These are phyloP conservation scores for Mus musculus DNA, from an alignment of 2,113 vertebrate species.

Conservation along the genomic window GRCm39 chr2:51802501-51803000, in stretches of 20 bases:
- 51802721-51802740: constrained; percentile 14
- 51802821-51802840: constrained; percentile 69
- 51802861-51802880: constrained; percentile 57
- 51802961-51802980: constrained; percentile 53
- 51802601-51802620: not conserved
- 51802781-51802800: constrained; percentile 38
- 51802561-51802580: not conserved
- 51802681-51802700: constrained; percentile 12
- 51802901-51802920: constrained; percentile 69
- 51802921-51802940: constrained; percentile 76
- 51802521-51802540: constrained; percentile 21
- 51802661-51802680: not conserved
- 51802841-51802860: constrained; percentile 62
- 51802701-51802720: not conserved
- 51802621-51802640: not conserved
- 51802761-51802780: constrained; percentile 61
- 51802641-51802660: constrained; percentile 10
- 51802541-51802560: constrained; percentile 12
- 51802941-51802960: constrained; percentile 65
- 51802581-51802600: constrained; percentile 24
- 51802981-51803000: constrained; percentile 60
- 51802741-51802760: not conserved
- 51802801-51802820: constrained; percentile 70
- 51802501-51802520: not conserved
- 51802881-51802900: constrained; percentile 55